Conservation (phyloP, 1,140 invertebrate species). For the Drosophila miranda region DNA sequence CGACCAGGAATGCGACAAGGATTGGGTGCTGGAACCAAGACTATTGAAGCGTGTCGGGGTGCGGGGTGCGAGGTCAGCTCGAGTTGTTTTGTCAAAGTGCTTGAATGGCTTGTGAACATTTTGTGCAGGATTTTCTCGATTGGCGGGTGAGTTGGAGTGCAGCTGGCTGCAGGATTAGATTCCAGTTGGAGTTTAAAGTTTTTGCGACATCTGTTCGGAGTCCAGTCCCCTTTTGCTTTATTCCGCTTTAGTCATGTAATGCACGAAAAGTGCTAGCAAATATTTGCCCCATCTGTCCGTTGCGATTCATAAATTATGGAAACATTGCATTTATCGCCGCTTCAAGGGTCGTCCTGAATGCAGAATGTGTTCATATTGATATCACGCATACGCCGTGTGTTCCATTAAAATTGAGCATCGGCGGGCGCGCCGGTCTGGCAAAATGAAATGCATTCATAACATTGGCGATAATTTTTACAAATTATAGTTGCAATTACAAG, state of each 20-base stretch:
- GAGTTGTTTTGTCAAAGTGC: constrained; percentile 32
- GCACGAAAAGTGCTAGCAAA: constrained; percentile 44
- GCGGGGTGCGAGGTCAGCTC: constrained; percentile 21
- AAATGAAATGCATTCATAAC: constrained; percentile 66
- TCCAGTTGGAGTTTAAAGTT: constrained; percentile 23
- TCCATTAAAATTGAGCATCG: constrained; percentile 32
- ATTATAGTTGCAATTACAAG: constrained; percentile 72
- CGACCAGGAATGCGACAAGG: neutral
- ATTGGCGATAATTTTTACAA: constrained; percentile 74
- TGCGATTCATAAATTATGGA: constrained; percentile 62
- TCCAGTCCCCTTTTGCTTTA: neutral
- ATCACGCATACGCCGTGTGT: constrained; percentile 66
- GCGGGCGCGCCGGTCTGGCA: constrained; percentile 6
- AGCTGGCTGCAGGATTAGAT: constrained; percentile 17
- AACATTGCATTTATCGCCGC: constrained; percentile 53
- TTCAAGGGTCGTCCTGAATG: constrained; percentile 43
- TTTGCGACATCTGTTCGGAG: constrained; percentile 22
- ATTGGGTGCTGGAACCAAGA: neutral
- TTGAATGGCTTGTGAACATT: constrained; percentile 9
- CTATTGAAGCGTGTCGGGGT: constrained; percentile 10
- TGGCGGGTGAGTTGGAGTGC: neutral
- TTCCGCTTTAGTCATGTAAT: constrained; percentile 64
- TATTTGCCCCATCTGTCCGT: constrained; percentile 49
- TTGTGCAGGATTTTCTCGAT: constrained; percentile 11
- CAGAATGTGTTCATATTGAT: constrained; percentile 51